A percentile compares a stretch with the other conserved stretches of the same genome.
phyloP scores from a whole-genome alignment of 2,888 invertebrate species.

The Lepidochrysops patricia region DNA sequence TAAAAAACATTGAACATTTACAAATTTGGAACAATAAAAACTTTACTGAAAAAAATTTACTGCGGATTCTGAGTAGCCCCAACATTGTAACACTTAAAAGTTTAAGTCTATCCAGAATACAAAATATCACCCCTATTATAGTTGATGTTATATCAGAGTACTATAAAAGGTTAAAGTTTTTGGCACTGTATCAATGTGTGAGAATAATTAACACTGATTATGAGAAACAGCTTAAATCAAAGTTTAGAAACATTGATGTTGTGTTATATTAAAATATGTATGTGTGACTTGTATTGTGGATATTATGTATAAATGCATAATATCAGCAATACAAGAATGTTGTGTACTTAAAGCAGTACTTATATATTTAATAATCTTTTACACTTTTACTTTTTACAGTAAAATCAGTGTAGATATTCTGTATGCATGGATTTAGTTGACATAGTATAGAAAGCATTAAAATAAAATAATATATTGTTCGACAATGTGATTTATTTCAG shows the following conservation, averaged over 20 bases:
- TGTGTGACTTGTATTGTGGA: too few relatives aligned
- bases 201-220: slow-evolving; percentile 54
- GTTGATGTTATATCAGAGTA: slow-evolving; percentile 58
- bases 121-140: slow-evolving; percentile 50
- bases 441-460: neutral
- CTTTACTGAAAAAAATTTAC: slow-evolving; percentile 48
- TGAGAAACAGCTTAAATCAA: slow-evolving; percentile 55
- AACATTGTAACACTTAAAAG: slow-evolving; percentile 43
- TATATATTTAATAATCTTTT: neutral
- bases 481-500: slow-evolving; percentile 18
- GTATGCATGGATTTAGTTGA: too few relatives aligned
- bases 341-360: neutral
- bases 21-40: slow-evolving; percentile 61
- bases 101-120: slow-evolving; percentile 57
- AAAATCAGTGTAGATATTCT: neutral
- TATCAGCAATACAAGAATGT: neutral
- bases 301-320: too few relatives aligned
- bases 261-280: slow-evolving; percentile 48
- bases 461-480: neutral
- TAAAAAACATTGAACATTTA: slow-evolving; percentile 43
- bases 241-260: slow-evolving; percentile 60
- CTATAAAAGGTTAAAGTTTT: slow-evolving; percentile 54
- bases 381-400: neutral
- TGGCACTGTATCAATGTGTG: slow-evolving; percentile 63
- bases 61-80: slow-evolving; percentile 43